Base-by-base conservation (phyloP, 2,888 invertebrate species). In the Pocota personata region DNA sequence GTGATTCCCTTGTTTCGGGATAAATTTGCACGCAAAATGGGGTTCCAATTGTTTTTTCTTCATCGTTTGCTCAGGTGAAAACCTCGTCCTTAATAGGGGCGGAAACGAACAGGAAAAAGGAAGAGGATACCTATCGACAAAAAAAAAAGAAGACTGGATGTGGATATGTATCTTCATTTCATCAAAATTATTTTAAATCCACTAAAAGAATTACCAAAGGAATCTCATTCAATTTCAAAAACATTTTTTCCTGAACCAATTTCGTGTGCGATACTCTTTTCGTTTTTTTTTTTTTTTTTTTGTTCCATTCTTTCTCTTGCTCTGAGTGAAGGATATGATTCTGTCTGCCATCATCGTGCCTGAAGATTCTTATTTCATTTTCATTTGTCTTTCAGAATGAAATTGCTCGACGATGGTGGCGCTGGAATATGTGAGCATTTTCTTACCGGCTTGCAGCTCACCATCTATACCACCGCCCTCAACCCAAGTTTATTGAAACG, bases 121-220 rank as follows among this genome's bases (percentile, higher is more conserved):
- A 16, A 40, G 24, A 27, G 32, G 24, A 48, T 66, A 35, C 8
- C 62, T 32, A n/a, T n/a, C n/a, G 10, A 16, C 21, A 30, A 43
- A 60, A 50, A n/a, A 37, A 6, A 24, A 40, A 40, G 10, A n/a
- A 14, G 37, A 24, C 30, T 14, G 43, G 10, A n/a, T n/a, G n/a
- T 40, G 52, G 50, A 67, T 58, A 67, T 62, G 72, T 67, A 78
- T 82, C 82, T 78, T 79, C 62, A 62, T 79, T 73, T 83, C 73
- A 78, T 83, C 73, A 83, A 79, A 83, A 73, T 73, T 73, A 83
- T 83, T 79, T 73, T 67, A 83, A 83, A 83, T 83, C 78, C 73
- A 73, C 83, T 83, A 83, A 83, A 83, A 55, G 79, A 73, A 83
- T 83, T 83, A 83, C 83, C 72, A 72, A 35, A 72, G 37, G 76